Base-by-base conservation (phyloP, 2,888 invertebrate species). In the Drosophila borealis region DNA sequence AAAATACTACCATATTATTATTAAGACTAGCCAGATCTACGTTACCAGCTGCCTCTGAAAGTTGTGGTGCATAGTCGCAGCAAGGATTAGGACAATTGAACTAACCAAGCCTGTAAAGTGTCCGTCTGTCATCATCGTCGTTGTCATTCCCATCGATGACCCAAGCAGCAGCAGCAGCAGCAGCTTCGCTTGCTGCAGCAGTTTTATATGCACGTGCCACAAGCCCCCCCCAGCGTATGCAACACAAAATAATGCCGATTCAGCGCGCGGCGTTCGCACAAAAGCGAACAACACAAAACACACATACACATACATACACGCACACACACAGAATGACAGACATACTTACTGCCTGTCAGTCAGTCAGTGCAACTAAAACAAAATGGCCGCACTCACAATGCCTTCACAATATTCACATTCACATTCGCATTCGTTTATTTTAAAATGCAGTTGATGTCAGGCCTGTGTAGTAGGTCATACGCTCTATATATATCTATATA, bases 221-320 rank as follows among this genome's bases (percentile, higher is more conserved):
- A 21, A 19, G 37, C 67, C 70, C 74, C 74, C 68, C 75, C 49
- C 51, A 70, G 68, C 64, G 84, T 74, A 78, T 81, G 78, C 77
- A 89, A 82, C 71, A 74, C 76, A 80, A 87, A 89, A 83, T 83
- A 83, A 67, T 81, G 87, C 78, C 78, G 74, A 84, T 81, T 75
- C 72, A 89, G 81, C 80, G 71, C 70, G 71, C 63, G 64, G 70
- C 68, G 45, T 69, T 54, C 61, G 63, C 61, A 73, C 78, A 79
- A 75, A 75, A 74, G 69, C 49, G 59, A 63, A 55, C 57, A 72
- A 66, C 63, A 68, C 48, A 60, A 64, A 65, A 73, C 42, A 75
- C 64, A 65, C 57, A 70, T 19, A 59, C 9, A 59, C 14, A 21
- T 29, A 37, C 45, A 50, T 21, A 39, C 29, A 54, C 17, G 51